These are phyloP conservation scores for Corynorhinus townsendii DNA, from an alignment of 2,113 vertebrate genomes.

Conservation along the genomic window DNA sequence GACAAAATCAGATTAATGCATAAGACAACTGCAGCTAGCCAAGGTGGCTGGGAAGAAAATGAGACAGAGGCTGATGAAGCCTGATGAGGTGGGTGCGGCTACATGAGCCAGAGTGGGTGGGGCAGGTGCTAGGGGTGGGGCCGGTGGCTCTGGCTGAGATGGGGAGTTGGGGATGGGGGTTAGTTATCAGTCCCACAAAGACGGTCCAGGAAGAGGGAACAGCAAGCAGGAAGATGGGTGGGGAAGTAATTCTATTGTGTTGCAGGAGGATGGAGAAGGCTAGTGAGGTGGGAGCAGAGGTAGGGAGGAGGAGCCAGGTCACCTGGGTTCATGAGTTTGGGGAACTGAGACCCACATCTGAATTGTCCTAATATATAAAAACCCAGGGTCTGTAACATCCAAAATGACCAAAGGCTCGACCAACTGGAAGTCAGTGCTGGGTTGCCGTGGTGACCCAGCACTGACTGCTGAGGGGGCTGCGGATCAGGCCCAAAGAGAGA, in stretches of 20 bases:
- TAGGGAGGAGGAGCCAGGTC: background rate
- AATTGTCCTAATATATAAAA: background rate
- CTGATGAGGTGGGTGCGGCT: too few relatives aligned
- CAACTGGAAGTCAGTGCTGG: too few relatives aligned
- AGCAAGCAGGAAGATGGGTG: too few relatives aligned
- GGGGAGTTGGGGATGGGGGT: background rate
- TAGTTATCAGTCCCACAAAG: background rate
- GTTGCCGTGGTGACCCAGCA: too few relatives aligned
- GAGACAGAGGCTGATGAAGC: background rate
- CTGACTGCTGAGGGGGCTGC: too few relatives aligned
- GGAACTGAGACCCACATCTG: background rate
- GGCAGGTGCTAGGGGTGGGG: background rate
- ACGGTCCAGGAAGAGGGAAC: background rate
- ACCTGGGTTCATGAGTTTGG: background rate
- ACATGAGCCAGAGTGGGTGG: fast-evolving
- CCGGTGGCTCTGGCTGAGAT: background rate
- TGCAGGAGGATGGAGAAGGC: background rate
- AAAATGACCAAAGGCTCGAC: too few relatives aligned
- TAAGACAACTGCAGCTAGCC: background rate
- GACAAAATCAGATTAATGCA: background rate
- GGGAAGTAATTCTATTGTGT: fast-evolving
- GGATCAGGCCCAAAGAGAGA: too few relatives aligned
- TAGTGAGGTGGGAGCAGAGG: background rate
- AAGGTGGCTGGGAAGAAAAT: background rate
- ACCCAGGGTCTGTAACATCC: too few relatives aligned